Evolutionary conservation across 1,140 invertebrate genomes (phyloP), one percentile per base, ranked within the genome.

Genomic region (Amphibalanus amphitrite): DNA sequence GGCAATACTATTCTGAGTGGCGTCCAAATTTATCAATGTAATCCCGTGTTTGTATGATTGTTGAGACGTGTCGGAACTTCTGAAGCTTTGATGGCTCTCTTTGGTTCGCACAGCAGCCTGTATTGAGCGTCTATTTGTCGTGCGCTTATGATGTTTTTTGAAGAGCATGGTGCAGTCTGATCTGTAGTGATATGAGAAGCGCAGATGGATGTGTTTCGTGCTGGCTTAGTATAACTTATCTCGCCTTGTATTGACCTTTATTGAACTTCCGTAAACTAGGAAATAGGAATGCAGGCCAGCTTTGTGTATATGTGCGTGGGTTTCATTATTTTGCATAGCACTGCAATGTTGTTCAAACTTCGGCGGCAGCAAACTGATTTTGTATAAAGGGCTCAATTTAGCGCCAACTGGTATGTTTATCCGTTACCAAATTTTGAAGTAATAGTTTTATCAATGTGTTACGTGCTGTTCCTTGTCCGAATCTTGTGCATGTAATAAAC

Each of bases 21-120:
- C 67, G 25, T 15, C 29, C 67, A 69, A 47, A 25, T 74, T 74
- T 28, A 70, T 67, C 69, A 69, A 69, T 6, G 72, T n/a, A 70
- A 68, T 29, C 73, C 67, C 47, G 70, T 81, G 85, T 77, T 78
- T 38, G 33, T 38, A 15, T 38, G 33, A 6, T 38, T 15, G 33
- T 38, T 38, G 33, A 38, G 15, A 38, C 15, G 33, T 38, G 15
- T 38, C 33, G 15, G 33, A 15, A 38, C 15, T 38, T 4, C 33
- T 4, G 15, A 38, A 15, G 33, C 33, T 38, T 38, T 38, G 33
- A 38, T 38, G 33, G 33, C 15, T 38, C 33, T 38, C 15, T 38
- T 38, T 38, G 15, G 33, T 38, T 38, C 15, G 4, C 33, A 38
- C 33, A 38, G 33, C 33, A 38, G 15, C 33, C 33, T 38, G 33